Percentiles rank a stretch among this genome's conserved stretches.
Conservation (phyloP, 2,113 vertebrate genomes). For the Tringa solitaria region DNA sequence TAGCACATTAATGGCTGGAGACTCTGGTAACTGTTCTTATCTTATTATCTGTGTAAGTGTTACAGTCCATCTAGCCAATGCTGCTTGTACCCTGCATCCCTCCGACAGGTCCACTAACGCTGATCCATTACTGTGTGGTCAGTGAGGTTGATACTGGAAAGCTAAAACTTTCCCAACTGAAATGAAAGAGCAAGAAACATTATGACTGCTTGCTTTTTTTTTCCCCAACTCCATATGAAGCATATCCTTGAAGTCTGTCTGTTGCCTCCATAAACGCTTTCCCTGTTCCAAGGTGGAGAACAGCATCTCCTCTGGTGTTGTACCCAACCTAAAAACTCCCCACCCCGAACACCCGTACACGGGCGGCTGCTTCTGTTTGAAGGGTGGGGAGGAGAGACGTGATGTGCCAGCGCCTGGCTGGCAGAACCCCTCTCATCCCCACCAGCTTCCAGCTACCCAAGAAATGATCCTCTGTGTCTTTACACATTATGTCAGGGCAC, state of each 20-base stretch:
- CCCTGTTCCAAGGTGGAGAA: background rate
- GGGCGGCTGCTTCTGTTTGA: background rate
- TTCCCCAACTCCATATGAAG: background rate
- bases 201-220: accelerated
- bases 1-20: background rate
- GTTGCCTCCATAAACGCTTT: background rate
- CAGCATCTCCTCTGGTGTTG: background rate
- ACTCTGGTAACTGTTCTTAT: background rate
- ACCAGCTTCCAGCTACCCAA: background rate
- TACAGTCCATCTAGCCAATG: background rate
- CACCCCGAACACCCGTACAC: background rate
- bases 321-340: background rate
- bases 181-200: background rate
- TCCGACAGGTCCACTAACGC: background rate
- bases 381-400: background rate
- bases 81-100: background rate
- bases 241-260: background rate
- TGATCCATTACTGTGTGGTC: background rate
- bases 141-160: background rate
- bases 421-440: conserved; percentile 7
- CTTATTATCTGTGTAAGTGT: background rate
- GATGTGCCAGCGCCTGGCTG: background rate
- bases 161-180: background rate
- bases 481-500: conserved; percentile 46
- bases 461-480: conserved; percentile 34